These are phyloP conservation scores for Hemitrygon akajei DNA, from an alignment of 2,797 vertebrate genomes.

Conservation along the genomic window DNA sequence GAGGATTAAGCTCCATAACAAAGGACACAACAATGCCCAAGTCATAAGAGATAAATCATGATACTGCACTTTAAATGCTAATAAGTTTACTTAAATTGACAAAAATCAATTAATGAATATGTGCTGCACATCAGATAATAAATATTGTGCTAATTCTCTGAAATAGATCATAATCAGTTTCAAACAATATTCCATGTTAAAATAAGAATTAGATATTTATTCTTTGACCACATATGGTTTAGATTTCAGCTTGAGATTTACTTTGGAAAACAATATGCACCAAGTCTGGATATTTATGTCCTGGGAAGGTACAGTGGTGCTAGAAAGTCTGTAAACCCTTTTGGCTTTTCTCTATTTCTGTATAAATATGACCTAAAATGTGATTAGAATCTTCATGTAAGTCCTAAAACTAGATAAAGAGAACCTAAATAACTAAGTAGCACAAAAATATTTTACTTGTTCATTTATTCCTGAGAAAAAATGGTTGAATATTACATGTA, in stretches of 20 bases:
- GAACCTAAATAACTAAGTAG: no score
- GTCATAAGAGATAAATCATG: neutral
- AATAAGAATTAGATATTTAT: neutral
- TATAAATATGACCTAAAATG: no score
- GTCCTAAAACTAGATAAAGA: no score
- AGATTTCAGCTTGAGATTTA: neutral
- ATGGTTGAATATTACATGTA: no score
- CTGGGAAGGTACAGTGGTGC: neutral
- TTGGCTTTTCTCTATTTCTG: no score
- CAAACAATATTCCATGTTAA: neutral
- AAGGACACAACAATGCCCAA: neutral
- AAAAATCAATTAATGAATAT: neutral
- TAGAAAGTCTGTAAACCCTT: no score
- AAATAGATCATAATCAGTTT: neutral
- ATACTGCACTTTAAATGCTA: neutral
- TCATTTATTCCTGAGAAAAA: no score
- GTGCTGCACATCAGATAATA: neutral
- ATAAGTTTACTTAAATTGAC: neutral
- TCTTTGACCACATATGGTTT: neutral
- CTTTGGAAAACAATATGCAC: neutral
- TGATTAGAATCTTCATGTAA: no score
- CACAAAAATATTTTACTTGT: no score
- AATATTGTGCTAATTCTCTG: neutral
- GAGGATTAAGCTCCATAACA: neutral
- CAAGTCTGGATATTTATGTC: neutral